Conservation (phyloP, 1,140 invertebrate species). For the Diorhabda carinulata region DNA sequence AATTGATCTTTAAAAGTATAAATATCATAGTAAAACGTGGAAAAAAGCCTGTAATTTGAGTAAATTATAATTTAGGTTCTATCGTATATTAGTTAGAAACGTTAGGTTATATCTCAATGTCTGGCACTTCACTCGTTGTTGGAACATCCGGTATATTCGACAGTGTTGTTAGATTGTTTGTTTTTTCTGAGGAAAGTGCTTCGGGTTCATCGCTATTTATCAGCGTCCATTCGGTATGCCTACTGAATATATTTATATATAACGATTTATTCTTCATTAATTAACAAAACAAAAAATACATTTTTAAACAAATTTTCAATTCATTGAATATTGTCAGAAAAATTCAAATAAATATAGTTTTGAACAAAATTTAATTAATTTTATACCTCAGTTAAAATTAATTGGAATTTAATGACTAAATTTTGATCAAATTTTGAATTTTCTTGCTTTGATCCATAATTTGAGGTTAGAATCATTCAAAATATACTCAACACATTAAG, state of each 20-base stretch:
- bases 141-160: no score
- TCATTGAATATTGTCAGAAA: neutral
- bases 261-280: neutral
- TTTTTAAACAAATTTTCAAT: neutral
- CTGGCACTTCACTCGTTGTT: no score
- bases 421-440: neutral
- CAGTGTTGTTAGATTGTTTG: no score
- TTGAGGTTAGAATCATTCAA: no score
- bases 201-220: neutral
- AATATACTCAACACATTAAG: no score
- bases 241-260: constrained; percentile 4
- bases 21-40: no score
- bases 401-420: neutral
- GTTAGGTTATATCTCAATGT: no score
- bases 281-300: neutral
- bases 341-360: neutral
- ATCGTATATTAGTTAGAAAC: no score
- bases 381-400: neutral
- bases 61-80: no score
- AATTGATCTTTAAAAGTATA: no score
- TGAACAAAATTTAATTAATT: neutral
- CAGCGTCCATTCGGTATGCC: constrained; percentile 10
- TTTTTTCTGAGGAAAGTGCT: neutral
- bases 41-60: no score
- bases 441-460: neutral